Evolutionary conservation across 2,888 invertebrate species (phyloP).

Genomic region (Eilema caniola): DNA sequence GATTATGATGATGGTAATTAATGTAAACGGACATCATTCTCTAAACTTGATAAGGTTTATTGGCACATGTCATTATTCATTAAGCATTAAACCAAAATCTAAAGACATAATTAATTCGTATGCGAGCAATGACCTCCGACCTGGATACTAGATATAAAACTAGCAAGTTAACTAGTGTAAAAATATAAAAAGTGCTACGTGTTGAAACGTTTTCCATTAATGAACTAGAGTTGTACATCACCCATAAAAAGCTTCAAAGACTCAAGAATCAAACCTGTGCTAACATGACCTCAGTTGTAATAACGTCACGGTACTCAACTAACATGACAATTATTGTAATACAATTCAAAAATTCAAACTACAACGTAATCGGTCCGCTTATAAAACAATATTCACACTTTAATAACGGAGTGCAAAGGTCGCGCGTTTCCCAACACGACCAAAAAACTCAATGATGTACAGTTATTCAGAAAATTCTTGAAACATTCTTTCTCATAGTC

Average conservation of each 20-base stretch:
- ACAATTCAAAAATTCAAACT: conserved; percentile 11
- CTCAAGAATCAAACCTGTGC: background rate
- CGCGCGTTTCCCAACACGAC: conserved; percentile 20
- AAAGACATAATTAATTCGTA: background rate
- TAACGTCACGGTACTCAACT: background rate
- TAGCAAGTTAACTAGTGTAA: background rate
- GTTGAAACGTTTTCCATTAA: too few species aligned
- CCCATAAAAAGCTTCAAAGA: background rate
- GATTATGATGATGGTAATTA: too few species aligned
- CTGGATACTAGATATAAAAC: background rate
- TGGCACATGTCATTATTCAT: too few species aligned
- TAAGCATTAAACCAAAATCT: background rate
- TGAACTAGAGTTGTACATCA: too few species aligned
- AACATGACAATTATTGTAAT: background rate
- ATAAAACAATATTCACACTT: conserved; percentile 15
- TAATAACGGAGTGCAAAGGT: conserved; percentile 16
- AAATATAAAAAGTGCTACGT: background rate
- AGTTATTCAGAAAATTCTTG: conserved; percentile 34
- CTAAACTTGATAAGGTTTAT: too few species aligned
- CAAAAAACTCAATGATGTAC: conserved; percentile 40
- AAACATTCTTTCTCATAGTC: conserved; percentile 48
- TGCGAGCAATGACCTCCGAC: background rate
- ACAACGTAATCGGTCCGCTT: conserved; percentile 8
- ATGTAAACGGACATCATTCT: too few species aligned
- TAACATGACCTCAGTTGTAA: background rate